phyloP scores from a whole-genome alignment of 2,888 invertebrate species.

The Acrobasis suavella region DNA sequence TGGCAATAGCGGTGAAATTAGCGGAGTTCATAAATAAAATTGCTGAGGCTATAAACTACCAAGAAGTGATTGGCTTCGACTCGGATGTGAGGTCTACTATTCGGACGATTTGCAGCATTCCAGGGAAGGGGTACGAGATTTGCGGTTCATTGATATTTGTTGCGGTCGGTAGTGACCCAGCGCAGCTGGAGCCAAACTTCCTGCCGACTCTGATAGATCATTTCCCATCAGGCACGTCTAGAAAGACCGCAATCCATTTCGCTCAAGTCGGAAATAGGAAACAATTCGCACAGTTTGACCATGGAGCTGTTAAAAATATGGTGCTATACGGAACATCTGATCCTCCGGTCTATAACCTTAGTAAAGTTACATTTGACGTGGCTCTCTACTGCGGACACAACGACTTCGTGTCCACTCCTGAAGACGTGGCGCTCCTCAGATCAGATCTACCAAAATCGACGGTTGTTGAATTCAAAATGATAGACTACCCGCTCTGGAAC shows the following conservation, averaged over 20 bases:
- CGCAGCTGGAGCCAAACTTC: slow-evolving; percentile 34
- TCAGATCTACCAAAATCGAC: not conserved
- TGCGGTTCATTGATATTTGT: slow-evolving; percentile 31
- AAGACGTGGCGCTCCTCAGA: slow-evolving; percentile 21
- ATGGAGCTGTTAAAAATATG: slow-evolving; percentile 35
- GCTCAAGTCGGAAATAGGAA: slow-evolving; percentile 35
- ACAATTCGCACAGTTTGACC: slow-evolving; percentile 38
- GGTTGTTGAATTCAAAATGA: slow-evolving; percentile 4
- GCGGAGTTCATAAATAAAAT: too few species aligned
- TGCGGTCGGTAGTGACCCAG: slow-evolving; percentile 30
- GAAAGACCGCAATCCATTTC: slow-evolving; percentile 40
- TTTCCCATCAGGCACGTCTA: slow-evolving; percentile 37
- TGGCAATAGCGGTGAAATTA: slow-evolving; percentile 14
- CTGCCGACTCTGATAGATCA: slow-evolving; percentile 30
- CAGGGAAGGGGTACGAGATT: slow-evolving; percentile 26
- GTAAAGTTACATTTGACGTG: slow-evolving; percentile 31
- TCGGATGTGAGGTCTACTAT: slow-evolving; percentile 25
- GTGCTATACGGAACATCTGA: slow-evolving; percentile 29
- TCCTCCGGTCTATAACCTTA: slow-evolving; percentile 44
- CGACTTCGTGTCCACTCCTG: slow-evolving; percentile 18
- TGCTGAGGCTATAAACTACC: slow-evolving; percentile 19
- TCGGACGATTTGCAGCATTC: slow-evolving; percentile 26
- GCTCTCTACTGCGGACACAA: slow-evolving; percentile 17
- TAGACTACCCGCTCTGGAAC: slow-evolving; percentile 28
- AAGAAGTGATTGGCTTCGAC: slow-evolving; percentile 25